Evolutionary conservation across 2,113 vertebrate genomes (phyloP).

Genomic region (Tricholaema leucomelas): DNA sequence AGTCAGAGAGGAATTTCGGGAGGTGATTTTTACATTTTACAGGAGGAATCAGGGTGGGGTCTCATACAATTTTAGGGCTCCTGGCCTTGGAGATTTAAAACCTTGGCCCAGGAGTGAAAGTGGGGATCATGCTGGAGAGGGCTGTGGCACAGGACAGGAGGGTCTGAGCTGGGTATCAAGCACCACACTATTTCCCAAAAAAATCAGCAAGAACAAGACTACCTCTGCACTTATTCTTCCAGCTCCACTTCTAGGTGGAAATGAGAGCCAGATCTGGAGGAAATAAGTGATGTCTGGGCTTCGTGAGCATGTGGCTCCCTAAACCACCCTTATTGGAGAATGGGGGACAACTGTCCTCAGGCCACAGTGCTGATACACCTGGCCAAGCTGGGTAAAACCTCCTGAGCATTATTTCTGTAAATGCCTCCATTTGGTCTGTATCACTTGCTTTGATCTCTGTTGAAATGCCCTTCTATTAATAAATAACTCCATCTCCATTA

Average conservation of each 20-base stretch:
- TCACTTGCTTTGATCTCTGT: slow-evolving; percentile 54
- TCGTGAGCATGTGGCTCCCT: not conserved
- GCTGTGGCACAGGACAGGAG: rapidly evolving
- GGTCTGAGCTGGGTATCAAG: not conserved
- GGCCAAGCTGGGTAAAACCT: slow-evolving; percentile 24
- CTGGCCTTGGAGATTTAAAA: not conserved
- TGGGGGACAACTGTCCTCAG: not conserved
- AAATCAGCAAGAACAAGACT: not conserved
- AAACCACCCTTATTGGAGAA: not conserved
- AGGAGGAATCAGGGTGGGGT: not conserved
- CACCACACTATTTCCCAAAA: not conserved
- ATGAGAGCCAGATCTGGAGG: not conserved
- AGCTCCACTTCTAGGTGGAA: not conserved
- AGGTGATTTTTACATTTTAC: not conserved
- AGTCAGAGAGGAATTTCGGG: not conserved
- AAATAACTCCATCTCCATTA: slow-evolving; percentile 71
- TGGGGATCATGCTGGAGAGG: rapidly evolving
- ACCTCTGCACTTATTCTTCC: not conserved
- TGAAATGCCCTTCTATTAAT: slow-evolving; percentile 76
- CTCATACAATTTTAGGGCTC: not conserved
- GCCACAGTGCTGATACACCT: not conserved
- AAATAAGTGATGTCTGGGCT: not conserved
- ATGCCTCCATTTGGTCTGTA: slow-evolving; percentile 57
- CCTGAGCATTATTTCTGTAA: slow-evolving; percentile 51
- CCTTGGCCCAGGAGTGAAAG: not conserved